Evolutionary conservation across 1,140 invertebrate genomes (phyloP).

Genomic region (Zaprionus inermis): DNA sequence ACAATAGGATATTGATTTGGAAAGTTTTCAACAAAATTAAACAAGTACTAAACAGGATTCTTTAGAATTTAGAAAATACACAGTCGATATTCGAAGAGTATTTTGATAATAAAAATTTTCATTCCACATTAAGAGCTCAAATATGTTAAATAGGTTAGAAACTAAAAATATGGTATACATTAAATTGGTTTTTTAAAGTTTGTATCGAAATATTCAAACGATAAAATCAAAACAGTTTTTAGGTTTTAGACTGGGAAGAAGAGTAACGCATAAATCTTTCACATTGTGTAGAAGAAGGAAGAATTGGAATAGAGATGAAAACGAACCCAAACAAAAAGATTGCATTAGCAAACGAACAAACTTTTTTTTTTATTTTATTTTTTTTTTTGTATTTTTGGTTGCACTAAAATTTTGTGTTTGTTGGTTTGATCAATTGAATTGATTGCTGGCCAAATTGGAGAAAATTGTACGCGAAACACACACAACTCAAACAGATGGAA

Average conservation of each 20-base stretch:
- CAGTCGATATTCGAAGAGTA: slow-evolving; percentile 28
- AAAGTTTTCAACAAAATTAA: slow-evolving; percentile 6
- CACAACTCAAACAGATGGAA: slow-evolving; percentile 72
- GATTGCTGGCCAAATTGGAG: slow-evolving; percentile 75
- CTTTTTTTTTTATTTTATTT: slow-evolving; percentile 47
- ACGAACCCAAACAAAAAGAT: slow-evolving; percentile 54
- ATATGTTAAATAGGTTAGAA: slow-evolving; percentile 35
- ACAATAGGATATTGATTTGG: slow-evolving; percentile 36
- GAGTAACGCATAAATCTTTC: slow-evolving; percentile 11
- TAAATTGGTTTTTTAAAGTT: slow-evolving; percentile 14
- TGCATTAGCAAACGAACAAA: slow-evolving; percentile 79
- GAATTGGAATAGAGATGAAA: slow-evolving; percentile 14
- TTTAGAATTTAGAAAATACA: slow-evolving; percentile 50
- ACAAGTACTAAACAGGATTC: slow-evolving; percentile 10
- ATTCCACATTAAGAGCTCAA: slow-evolving; percentile 74
- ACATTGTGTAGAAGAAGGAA: slow-evolving; percentile 6
- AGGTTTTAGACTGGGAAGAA: not conserved
- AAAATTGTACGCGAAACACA: slow-evolving; percentile 53
- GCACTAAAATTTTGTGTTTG: slow-evolving; percentile 28
- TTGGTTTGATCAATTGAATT: slow-evolving; percentile 39
- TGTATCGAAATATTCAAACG: slow-evolving; percentile 29
- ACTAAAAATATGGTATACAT: slow-evolving; percentile 6
- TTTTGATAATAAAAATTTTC: slow-evolving; percentile 41
- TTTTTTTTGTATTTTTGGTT: slow-evolving; percentile 37
- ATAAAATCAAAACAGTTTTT: slow-evolving; percentile 3